Conservation (phyloP, 2,888 invertebrate species). For the Lasioglossum lativentre region DNA sequence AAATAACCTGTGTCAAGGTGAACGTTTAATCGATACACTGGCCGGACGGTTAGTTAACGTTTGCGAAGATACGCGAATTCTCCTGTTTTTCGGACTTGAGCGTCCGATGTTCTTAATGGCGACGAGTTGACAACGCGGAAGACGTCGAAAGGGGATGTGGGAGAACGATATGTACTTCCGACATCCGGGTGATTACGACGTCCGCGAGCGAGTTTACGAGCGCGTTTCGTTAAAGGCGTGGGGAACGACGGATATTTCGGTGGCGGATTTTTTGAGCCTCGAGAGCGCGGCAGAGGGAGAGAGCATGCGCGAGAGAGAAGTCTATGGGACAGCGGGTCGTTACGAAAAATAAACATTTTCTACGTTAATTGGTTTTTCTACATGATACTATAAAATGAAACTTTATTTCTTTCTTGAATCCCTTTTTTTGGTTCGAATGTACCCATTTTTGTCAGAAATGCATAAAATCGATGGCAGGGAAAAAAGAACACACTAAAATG, state of each 20-base stretch:
- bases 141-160: neutral
- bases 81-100: neutral
- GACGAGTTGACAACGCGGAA: neutral
- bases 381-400: too few species aligned
- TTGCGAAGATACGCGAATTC: slow-evolving; percentile 70
- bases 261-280: slow-evolving; percentile 6
- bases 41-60: slow-evolving; percentile 73
- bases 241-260: slow-evolving; percentile 25
- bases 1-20: slow-evolving; percentile 74
- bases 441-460: too few species aligned
- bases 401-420: too few species aligned
- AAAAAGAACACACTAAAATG: too few species aligned
- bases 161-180: neutral
- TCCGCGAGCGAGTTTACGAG: neutral
- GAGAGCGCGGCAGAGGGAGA: neutral
- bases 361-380: too few species aligned
- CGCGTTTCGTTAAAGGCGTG: neutral
- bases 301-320: neutral
- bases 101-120: neutral
- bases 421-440: too few species aligned
- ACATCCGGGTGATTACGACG: neutral
- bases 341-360: too few species aligned
- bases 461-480: too few species aligned
- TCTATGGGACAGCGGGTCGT: too few species aligned
- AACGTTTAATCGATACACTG: slow-evolving; percentile 78